Evolutionary conservation across 2,888 invertebrate genomes (phyloP), one percentile per base, ranked within the genome.

Genomic region (Harmothoe impar): DNA sequence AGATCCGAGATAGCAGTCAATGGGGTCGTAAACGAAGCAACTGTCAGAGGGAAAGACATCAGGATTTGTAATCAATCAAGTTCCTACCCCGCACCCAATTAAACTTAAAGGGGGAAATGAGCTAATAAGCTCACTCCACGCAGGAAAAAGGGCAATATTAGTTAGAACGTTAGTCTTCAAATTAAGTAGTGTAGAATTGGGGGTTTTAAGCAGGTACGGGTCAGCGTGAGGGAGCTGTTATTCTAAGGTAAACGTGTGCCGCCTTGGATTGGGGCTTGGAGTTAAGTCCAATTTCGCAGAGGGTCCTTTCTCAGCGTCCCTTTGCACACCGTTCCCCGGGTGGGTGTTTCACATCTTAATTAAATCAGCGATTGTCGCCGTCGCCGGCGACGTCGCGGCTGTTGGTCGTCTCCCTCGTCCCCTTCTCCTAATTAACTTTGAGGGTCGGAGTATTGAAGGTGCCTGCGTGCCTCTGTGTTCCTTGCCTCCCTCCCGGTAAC

Each of bases 261-360:
- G 12, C 12, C 62, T 62, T 12, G 7, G 23, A 20, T 5, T 20
- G 3, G 3, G 62, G 62, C 62, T 62, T 43, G 43, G 43, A 43
- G 43, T 43, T 43, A 43, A 43, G 43, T 43, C 43, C 43, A 43
- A 43, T 43, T 43, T 43, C 43, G 10, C 43, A 78, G 78, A 29
- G 20, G 78, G 78, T 5, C 25, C 78, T 29, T 78, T 25, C 20
- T 3, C 10, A 29, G 17, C 84, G 23, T 43, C 20, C 43, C 84
- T 29, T 25, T 25, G 29, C 84, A 23, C 54, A 17, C 25, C 84
- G 52, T 23, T 15, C 84, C 35, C 81, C 25, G 23, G 54, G 31
- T 0, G 33, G 52, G 54, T 86, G 86, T 86, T 86, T 86, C 86
- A 52, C 86, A 86, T 86, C 86, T 86, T 86, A 86, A 86, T 86